Percentiles rank a stretch among this genome's conserved stretches.
Conservation (phyloP, 2,888 invertebrate species). For the Brachypalpus laphriformis region DNA sequence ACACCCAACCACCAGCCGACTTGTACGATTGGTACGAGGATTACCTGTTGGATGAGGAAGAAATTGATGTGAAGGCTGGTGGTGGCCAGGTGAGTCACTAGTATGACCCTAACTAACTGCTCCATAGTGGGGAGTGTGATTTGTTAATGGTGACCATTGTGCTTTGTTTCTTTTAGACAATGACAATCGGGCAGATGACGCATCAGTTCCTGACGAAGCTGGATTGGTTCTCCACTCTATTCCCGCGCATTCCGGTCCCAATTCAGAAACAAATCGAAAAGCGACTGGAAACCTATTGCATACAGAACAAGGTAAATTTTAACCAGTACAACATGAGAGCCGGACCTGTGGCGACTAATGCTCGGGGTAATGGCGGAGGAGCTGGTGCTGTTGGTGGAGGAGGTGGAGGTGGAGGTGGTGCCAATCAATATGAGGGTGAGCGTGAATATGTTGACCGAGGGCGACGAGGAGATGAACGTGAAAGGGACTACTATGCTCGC, state of each 20-base stretch:
- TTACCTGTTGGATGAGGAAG: conserved; percentile 98
- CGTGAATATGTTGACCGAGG: conserved; percentile 81
- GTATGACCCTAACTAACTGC: conserved; percentile 73
- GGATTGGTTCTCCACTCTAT: conserved; percentile 99
- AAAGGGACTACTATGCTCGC: conserved; percentile 75
- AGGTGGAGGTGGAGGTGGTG: conserved; percentile 31
- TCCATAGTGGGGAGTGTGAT: conserved; percentile 31
- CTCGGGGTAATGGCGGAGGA: conserved; percentile 48
- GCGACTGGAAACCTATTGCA: conserved; percentile 87
- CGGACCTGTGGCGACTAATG: conserved; percentile 16
- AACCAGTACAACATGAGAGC: conserved; percentile 77
- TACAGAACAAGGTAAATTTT: conserved; percentile 82
- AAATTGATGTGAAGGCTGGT: conserved; percentile 98
- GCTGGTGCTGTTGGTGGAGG: conserved; percentile 40
- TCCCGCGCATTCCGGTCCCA: conserved; percentile 99
- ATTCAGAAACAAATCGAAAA: conserved; percentile 96
- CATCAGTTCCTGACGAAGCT: conserved; percentile 96
- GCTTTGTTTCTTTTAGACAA: conserved; percentile 80
- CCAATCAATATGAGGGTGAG: conserved; percentile 76
- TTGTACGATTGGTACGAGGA: conserved; percentile 98
- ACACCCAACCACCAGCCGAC: conserved; percentile 97
- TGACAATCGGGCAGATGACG: conserved; percentile 96
- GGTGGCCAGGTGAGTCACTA: conserved; percentile 89
- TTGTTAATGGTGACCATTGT: conserved; percentile 34
- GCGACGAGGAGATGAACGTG: conserved; percentile 76